Conservation (phyloP, 2,797 vertebrate genomes). For the Pangasius larnaudii region DNA sequence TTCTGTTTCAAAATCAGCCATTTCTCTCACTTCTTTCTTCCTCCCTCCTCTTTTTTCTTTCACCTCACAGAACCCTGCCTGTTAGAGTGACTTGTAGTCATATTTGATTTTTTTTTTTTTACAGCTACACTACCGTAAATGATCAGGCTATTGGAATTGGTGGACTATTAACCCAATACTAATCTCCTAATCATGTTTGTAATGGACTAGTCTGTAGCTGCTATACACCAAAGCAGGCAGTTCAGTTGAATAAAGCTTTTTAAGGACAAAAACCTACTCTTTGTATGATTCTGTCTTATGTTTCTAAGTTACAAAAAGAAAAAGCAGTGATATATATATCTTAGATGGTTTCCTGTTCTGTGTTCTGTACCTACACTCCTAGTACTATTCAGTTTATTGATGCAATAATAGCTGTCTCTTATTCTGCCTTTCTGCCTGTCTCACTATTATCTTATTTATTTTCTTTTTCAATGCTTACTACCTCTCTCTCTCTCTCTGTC, state of each 20-base stretch:
- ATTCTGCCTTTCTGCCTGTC: neutral
- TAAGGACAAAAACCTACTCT: neutral
- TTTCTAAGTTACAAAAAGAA: neutral
- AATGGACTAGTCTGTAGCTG: neutral
- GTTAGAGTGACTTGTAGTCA: neutral
- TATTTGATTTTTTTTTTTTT: neutral
- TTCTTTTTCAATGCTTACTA: neutral
- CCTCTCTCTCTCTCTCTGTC: neutral
- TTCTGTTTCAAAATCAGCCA: neutral
- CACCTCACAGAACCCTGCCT: neutral
- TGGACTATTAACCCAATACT: constrained; percentile 2
- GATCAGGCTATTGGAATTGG: neutral
- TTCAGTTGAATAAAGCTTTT: neutral
- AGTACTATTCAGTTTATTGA: neutral
- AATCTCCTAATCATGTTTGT: neutral
- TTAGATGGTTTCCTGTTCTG: neutral
- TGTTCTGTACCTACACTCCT: neutral
- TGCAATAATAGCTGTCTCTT: neutral
- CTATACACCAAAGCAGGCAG: neutral
- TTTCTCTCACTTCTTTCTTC: constrained; percentile 4
- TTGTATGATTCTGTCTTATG: neutral
- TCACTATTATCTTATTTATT: neutral
- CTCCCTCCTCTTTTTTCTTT: neutral
- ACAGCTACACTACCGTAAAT: neutral
- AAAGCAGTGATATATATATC: neutral